phyloP scores from a whole-genome alignment of 2,797 vertebrate genomes.

The Neosilurus hyrtlii region DNA sequence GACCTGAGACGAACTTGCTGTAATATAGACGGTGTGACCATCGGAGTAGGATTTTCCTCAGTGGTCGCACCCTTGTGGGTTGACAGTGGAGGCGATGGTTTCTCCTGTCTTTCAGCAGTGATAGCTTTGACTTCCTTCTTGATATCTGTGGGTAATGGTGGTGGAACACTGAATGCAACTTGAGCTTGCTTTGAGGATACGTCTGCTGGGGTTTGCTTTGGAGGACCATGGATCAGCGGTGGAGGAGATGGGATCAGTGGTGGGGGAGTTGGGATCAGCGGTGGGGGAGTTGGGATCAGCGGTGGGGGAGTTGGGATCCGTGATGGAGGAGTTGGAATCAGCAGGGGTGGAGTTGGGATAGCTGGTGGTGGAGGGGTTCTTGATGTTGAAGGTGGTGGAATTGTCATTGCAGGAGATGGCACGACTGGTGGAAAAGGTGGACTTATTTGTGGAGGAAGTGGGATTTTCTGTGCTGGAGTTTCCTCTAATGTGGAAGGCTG shows the following conservation, averaged over 20 bases:
- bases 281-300: constrained; percentile 27
- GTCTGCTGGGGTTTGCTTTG: constrained; percentile 6
- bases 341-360: not conserved
- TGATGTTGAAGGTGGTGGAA: not conserved
- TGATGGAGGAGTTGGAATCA: constrained; percentile 18
- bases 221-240: constrained; percentile 44
- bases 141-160: constrained; percentile 50
- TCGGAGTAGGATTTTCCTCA: constrained; percentile 71
- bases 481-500: not conserved
- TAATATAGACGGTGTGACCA: constrained; percentile 80
- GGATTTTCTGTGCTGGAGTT: constrained; percentile 14
- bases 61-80: constrained; percentile 59
- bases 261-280: constrained; percentile 33
- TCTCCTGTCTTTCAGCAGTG: constrained; percentile 56
- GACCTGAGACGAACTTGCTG: constrained; percentile 86
- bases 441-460: constrained; percentile 36
- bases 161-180: not conserved
- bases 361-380: not conserved
- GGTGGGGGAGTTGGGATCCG: constrained; percentile 24
- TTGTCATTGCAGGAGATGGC: constrained; percentile 31
- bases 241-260: constrained; percentile 40
- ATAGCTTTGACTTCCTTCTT: constrained; percentile 45
- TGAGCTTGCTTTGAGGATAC: not conserved
- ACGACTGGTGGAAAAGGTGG: constrained; percentile 28
- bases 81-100: constrained; percentile 53